Conservation (phyloP, 2,113 vertebrate genomes). For the Hystrix cristata region DNA sequence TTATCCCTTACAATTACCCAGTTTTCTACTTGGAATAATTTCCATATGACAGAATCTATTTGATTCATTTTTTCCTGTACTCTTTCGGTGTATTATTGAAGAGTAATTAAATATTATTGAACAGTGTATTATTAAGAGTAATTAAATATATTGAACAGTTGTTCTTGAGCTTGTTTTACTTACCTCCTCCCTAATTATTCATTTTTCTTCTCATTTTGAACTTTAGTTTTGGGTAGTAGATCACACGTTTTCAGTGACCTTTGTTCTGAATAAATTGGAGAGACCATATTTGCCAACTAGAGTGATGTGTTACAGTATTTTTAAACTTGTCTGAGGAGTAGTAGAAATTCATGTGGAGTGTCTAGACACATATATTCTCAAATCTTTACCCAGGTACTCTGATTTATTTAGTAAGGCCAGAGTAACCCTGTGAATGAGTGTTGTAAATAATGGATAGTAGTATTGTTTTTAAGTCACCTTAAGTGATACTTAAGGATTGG, state of each 20-base stretch:
- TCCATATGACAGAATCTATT: slow-evolving; percentile 31
- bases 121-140: slow-evolving; percentile 17
- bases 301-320: background rate
- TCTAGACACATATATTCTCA: background rate
- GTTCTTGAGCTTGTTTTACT: slow-evolving; percentile 7
- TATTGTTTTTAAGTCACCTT: slow-evolving; percentile 31
- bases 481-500: slow-evolving; percentile 14
- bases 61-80: background rate
- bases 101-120: background rate
- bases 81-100: slow-evolving; percentile 2
- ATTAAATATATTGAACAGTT: slow-evolving; percentile 1
- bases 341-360: background rate
- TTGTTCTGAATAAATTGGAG: slow-evolving; percentile 29
- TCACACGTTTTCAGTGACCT: background rate
- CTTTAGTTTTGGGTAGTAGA: background rate
- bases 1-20: background rate
- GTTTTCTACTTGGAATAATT: background rate
- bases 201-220: slow-evolving; percentile 7
- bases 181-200: background rate
- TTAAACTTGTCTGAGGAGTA: background rate
- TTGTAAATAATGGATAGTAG: background rate
- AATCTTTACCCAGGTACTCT: background rate
- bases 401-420: background rate
- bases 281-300: background rate
- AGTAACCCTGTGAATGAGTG: background rate